Evolutionary conservation across 2,888 invertebrate species (phyloP).

Genomic region (Thecocarcelia acutangulata): DNA sequence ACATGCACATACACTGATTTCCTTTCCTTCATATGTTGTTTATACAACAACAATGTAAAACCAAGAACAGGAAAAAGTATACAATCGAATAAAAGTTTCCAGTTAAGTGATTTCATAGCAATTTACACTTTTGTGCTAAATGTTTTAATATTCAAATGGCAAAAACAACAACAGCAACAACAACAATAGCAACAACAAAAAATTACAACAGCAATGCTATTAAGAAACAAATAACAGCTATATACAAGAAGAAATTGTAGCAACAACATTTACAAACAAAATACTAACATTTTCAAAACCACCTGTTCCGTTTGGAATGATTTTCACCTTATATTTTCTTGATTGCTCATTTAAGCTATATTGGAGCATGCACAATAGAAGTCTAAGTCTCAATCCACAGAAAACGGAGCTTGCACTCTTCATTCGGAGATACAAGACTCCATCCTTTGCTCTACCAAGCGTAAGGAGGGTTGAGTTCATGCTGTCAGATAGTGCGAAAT

Average conservation of each 20-base stretch:
- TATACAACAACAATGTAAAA: slow-evolving; percentile 31
- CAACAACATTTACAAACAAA: background rate
- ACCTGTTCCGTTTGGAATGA: background rate
- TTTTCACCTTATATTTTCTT: background rate
- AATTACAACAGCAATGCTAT: slow-evolving; percentile 17
- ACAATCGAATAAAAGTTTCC: slow-evolving; percentile 75
- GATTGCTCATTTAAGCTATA: background rate
- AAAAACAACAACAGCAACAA: slow-evolving; percentile 32
- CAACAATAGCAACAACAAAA: background rate
- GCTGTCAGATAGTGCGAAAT: no score
- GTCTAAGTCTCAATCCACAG: no score
- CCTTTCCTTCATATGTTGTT: background rate
- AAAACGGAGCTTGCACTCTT: no score
- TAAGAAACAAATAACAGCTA: slow-evolving; percentile 22
- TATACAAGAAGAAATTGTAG: background rate
- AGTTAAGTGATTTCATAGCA: slow-evolving; percentile 78
- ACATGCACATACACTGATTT: background rate
- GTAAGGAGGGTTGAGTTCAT: no score
- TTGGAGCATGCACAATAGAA: no score
- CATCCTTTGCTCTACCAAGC: no score
- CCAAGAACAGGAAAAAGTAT: slow-evolving; percentile 62
- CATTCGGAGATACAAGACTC: no score
- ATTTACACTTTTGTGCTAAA: slow-evolving; percentile 75
- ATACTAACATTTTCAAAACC: background rate
- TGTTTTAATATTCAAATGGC: slow-evolving; percentile 63